These are phyloP conservation scores for Lasius fuliginosus DNA, from an alignment of 2,888 invertebrate species.

Conservation along the genomic window DNA sequence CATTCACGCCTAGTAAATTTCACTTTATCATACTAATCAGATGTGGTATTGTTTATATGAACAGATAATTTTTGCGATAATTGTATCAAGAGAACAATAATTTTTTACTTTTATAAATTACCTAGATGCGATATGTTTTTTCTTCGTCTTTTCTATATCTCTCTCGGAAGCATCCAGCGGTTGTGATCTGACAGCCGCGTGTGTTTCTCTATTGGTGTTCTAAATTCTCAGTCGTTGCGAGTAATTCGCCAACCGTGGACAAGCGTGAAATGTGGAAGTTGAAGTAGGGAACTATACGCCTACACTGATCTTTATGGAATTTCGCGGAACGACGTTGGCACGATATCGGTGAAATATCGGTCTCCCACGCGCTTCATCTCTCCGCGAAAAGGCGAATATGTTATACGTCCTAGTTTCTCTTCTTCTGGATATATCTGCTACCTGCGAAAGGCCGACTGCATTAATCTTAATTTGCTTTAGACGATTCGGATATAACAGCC, in stretches of 20 bases:
- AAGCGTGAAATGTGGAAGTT: conserved; percentile 1
- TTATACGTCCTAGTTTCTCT: conserved; percentile 48
- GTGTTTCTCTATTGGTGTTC: neutral
- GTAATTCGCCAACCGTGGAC: neutral
- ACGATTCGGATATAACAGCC: conserved; percentile 64
- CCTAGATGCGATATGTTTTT: neutral
- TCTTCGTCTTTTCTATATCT: neutral
- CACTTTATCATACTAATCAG: neutral
- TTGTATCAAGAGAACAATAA: neutral
- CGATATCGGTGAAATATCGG: conserved; percentile 45
- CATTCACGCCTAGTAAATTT: conserved; percentile 8
- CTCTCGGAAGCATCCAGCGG: neutral
- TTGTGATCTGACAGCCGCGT: neutral
- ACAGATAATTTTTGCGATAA: conserved; percentile 2
- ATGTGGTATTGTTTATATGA: neutral
- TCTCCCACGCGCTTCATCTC: conserved; percentile 23
- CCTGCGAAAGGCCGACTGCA: conserved; percentile 43
- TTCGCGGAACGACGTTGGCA: conserved; percentile 4
- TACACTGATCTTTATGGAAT: conserved; percentile 26
- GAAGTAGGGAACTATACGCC: conserved; percentile 16
- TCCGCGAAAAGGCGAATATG: conserved; percentile 49
- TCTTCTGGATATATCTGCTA: conserved; percentile 28
- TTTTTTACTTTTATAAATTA: neutral
- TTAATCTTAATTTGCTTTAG: conserved; percentile 70
- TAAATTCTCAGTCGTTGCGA: neutral